Base-by-base conservation (phyloP, 2,888 invertebrate species). In the Phaedon cochleariae region DNA sequence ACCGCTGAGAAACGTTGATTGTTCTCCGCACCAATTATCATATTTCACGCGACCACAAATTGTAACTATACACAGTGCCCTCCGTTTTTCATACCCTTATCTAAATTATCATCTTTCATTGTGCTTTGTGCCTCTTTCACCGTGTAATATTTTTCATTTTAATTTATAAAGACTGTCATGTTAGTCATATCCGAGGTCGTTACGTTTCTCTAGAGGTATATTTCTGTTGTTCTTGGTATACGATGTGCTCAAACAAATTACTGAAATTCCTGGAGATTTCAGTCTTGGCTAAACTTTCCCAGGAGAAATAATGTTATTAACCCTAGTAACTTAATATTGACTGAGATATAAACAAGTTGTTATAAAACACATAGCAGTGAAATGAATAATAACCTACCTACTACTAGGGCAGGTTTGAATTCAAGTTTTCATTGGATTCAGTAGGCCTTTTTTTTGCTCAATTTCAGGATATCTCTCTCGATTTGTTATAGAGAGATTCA, bases 21-120 rank as follows among this genome's bases (percentile, higher is more conserved):
- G 64, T 71, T 54, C 67, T 15, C 64, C 65, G 70, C 69, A 72
- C 71, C 71, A 74, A 74, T 74, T 74, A 74, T 72, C 71, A 74
- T 72, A 74, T 72, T 73, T 73, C 71, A 69, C 68, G 65, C 69
- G 71, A 65, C 59, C 58, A 53, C 59, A 62, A 54, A 53, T 61
- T 71, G 60, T 70, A 72, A 71, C 71, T 55, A 62, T 41, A 68
- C 58, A 59, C 61, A 55, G 55, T 37, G 57, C 66, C 63, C 62
- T 63, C 67, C 68, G 68, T 65, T 70, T 66, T 64, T 63, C 54
- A 65, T 49, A 41, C 68, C 61, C 73, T 73, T 73, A 75, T 75
- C 74, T 73, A 72, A 73, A 71, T 75, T 73, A 75, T 75, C 71
- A 75, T 73, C 73, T 75, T 68, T 72, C 71, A 73, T 72, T 73